phyloP scores from a whole-genome alignment of 2,797 vertebrate genomes.

The Scolopax bukidnonensis region DNA sequence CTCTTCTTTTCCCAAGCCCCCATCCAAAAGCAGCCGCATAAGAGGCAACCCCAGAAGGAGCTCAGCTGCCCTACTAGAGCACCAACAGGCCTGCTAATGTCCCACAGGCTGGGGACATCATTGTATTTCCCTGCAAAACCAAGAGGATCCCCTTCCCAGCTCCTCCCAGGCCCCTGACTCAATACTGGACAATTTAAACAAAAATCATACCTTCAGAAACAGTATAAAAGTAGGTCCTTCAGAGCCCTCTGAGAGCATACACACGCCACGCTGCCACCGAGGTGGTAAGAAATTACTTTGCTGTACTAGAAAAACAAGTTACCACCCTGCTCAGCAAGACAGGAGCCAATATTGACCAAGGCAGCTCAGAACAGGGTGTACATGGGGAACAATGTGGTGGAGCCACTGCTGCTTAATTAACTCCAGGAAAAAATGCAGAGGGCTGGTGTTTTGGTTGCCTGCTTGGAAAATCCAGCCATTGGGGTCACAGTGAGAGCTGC shows the following conservation, averaged over 20 bases:
- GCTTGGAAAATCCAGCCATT: not conserved
- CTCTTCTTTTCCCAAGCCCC: not conserved
- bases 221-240: not conserved
- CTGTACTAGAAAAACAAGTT: not conserved
- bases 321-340: not conserved
- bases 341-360: not conserved
- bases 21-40: not conserved
- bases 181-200: not conserved
- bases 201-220: not conserved
- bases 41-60: not conserved
- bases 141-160: not conserved
- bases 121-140: not conserved
- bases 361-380: not conserved
- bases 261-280: rapidly evolving
- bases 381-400: not conserved
- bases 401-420: not conserved
- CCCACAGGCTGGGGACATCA: not conserved
- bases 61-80: not conserved
- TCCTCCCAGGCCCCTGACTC: not conserved
- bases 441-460: not conserved
- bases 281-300: not conserved
- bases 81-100: not conserved
- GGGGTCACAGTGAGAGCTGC: not conserved
- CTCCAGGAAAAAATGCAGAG: not conserved
- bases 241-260: not conserved